phyloP scores from a whole-genome alignment of 2,888 invertebrate species.

The Glomeris marginata region DNA sequence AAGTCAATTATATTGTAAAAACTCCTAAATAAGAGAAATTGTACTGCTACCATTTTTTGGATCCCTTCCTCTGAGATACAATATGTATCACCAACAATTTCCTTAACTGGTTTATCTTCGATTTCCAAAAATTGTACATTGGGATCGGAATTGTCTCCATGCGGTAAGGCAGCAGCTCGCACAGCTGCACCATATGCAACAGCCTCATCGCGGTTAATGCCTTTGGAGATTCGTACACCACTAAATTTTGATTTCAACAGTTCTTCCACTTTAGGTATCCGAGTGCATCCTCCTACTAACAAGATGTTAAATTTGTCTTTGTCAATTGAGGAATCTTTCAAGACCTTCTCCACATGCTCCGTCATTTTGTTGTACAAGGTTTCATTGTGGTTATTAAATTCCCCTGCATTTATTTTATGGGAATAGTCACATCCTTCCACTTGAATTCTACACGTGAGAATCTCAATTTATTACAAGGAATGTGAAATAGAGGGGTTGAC shows the following conservation, averaged over 20 bases:
- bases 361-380: conserved; percentile 62
- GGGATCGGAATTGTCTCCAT: no score
- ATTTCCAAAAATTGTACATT: no score
- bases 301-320: conserved; percentile 83
- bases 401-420: conserved; percentile 83
- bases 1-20: no score
- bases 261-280: conserved; percentile 96
- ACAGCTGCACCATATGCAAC: conserved; percentile 95
- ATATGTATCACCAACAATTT: no score
- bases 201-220: conserved; percentile 93
- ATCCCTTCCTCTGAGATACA: no score
- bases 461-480: background rate
- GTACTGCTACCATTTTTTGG: no score
- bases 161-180: no score
- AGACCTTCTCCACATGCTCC: conserved; percentile 91
- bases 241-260: conserved; percentile 51
- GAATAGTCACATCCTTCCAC: conserved; percentile 96
- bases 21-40: no score
- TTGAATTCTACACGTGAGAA: conserved; percentile 45
- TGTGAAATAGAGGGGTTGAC: no score
- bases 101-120: no score
- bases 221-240: conserved; percentile 78
- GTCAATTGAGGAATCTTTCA: conserved; percentile 93
- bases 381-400: conserved; percentile 92
- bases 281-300: conserved; percentile 82